Evolutionary conservation across 2,113 vertebrate species (phyloP).

Genomic region (Rattus norvegicus): GRCr8 NC_086024.1:11529001-11529500

Average conservation of each 20-base stretch:
- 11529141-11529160: slow-evolving; percentile 67
- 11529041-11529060: slow-evolving; percentile 63
- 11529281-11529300: slow-evolving; percentile 60
- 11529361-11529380: slow-evolving; percentile 32
- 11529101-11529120: slow-evolving; percentile 42
- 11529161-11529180: slow-evolving; percentile 26
- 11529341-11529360: slow-evolving; percentile 56
- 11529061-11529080: slow-evolving; percentile 66
- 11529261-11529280: slow-evolving; percentile 70
- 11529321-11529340: slow-evolving; percentile 43
- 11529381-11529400: slow-evolving; percentile 51
- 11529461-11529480: slow-evolving; percentile 60
- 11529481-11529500: slow-evolving; percentile 51
- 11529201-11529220: slow-evolving; percentile 29
- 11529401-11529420: slow-evolving; percentile 50
- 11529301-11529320: slow-evolving; percentile 45
- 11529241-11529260: slow-evolving; percentile 53
- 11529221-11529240: slow-evolving; percentile 65
- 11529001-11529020: slow-evolving; percentile 56
- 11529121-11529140: slow-evolving; percentile 70
- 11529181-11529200: slow-evolving; percentile 68
- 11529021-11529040: slow-evolving; percentile 74
- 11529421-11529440: slow-evolving; percentile 25
- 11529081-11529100: slow-evolving; percentile 63
- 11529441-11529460: slow-evolving; percentile 45